Evolutionary conservation across 2,113 vertebrate genomes (phyloP).

Genomic region (Psophia crepitans): DNA sequence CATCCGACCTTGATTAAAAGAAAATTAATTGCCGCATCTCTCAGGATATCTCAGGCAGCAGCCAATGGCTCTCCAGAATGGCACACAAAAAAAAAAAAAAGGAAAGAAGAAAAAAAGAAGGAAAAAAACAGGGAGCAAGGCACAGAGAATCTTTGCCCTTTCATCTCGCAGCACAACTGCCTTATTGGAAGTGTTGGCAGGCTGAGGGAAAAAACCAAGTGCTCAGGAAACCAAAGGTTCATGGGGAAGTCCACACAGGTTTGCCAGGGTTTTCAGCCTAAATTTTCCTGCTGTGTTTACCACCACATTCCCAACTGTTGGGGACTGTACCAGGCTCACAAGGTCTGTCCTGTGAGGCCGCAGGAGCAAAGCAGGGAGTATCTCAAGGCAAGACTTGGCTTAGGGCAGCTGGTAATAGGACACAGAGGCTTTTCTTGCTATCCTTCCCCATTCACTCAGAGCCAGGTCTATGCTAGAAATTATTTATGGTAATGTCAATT

Average conservation of each 20-base stretch:
- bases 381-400: background rate
- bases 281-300: background rate
- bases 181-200: constrained; percentile 19
- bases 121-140: background rate
- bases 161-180: constrained; percentile 45
- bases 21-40: constrained; percentile 99
- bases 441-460: constrained; percentile 36
- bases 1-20: constrained; percentile 99
- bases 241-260: background rate
- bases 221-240: background rate
- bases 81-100: constrained; percentile 38
- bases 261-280: background rate
- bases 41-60: constrained; percentile 95
- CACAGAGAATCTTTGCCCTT: constrained; percentile 36
- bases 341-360: background rate
- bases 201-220: background rate
- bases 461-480: constrained; percentile 49
- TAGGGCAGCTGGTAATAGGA: background rate
- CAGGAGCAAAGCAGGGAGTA: background rate
- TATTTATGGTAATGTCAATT: constrained; percentile 67
- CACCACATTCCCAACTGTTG: background rate
- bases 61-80: constrained; percentile 87
- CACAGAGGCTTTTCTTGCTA: constrained; percentile 19
- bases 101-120: background rate
- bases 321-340: background rate